Conservation (phyloP, 2,113 vertebrate species). For the Oenanthe melanoleuca region DNA sequence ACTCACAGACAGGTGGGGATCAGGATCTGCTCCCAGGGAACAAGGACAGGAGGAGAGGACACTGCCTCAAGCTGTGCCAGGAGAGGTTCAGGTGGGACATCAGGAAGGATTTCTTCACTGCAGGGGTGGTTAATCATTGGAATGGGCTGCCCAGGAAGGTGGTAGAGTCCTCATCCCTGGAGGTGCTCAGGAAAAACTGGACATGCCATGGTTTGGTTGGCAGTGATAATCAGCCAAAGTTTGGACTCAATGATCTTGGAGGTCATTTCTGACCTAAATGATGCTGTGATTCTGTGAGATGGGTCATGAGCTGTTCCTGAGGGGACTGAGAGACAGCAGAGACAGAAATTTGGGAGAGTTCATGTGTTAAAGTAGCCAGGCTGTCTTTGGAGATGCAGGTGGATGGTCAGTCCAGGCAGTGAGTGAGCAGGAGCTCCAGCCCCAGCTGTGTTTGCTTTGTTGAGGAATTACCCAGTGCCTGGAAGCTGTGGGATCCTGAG, state of each 20-base stretch:
- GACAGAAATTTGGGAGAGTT: not conserved
- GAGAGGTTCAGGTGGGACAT: not conserved
- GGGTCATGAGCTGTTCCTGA: not conserved
- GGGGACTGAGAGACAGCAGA: not conserved
- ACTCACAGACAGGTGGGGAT: not conserved
- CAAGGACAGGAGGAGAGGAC: not conserved
- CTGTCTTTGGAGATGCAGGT: not conserved
- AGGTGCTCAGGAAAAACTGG: not conserved
- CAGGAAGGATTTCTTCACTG: not conserved
- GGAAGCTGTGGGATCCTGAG: not conserved
- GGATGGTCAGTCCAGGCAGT: not conserved
- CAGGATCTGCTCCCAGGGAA: not conserved
- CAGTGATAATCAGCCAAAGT: not conserved
- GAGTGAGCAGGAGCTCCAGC: not conserved
- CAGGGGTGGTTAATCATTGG: not conserved
- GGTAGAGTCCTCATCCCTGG: not conserved
- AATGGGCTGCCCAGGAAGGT: too few species aligned
- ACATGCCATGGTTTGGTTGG: fast-evolving
- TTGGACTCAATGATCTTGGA: not conserved
- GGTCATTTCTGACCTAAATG: not conserved
- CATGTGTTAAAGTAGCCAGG: fast-evolving
- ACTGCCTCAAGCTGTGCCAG: not conserved
- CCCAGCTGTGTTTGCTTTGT: fast-evolving
- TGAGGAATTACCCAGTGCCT: not conserved
- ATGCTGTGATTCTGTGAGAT: not conserved